Evolutionary conservation across 2,888 invertebrate genomes (phyloP).

Genomic region (Ptychoptera albimana): DNA sequence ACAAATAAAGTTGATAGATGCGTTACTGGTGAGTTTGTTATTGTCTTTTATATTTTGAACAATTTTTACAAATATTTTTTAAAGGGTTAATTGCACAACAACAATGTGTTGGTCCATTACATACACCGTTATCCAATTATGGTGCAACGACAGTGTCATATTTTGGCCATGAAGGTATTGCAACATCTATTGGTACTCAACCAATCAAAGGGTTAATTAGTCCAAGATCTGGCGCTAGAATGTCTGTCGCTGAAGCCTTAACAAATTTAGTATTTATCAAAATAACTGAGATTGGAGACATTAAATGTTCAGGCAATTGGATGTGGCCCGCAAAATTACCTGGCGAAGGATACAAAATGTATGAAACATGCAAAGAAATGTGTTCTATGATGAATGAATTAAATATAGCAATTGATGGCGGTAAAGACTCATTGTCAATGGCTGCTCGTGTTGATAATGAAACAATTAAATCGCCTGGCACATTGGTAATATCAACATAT

Average conservation of each 20-base stretch:
- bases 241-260: conserved; percentile 88
- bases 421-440: conserved; percentile 97
- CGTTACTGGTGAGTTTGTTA: conserved; percentile 56
- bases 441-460: conserved; percentile 66
- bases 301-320: conserved; percentile 99
- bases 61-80: not conserved
- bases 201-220: conserved; percentile 82
- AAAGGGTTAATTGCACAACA: conserved; percentile 72
- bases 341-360: conserved; percentile 79
- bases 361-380: conserved; percentile 77
- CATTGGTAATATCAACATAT: conserved; percentile 90
- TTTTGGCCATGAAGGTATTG: conserved; percentile 69
- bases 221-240: conserved; percentile 74
- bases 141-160: conserved; percentile 80
- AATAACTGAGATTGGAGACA: conserved; percentile 55
- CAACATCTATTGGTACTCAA: conserved; percentile 93
- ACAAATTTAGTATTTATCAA: conserved; percentile 75
- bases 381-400: conserved; percentile 67
- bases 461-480: conserved; percentile 64
- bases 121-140: conserved; percentile 89
- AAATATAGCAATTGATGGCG: conserved; percentile 85
- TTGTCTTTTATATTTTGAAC: no score
- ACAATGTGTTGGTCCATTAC: conserved; percentile 94
- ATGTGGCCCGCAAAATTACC: conserved; percentile 98
- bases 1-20: conserved; percentile 94